phyloP scores from a whole-genome alignment of 2,113 vertebrate genomes.

The Electrona antarctica region DNA sequence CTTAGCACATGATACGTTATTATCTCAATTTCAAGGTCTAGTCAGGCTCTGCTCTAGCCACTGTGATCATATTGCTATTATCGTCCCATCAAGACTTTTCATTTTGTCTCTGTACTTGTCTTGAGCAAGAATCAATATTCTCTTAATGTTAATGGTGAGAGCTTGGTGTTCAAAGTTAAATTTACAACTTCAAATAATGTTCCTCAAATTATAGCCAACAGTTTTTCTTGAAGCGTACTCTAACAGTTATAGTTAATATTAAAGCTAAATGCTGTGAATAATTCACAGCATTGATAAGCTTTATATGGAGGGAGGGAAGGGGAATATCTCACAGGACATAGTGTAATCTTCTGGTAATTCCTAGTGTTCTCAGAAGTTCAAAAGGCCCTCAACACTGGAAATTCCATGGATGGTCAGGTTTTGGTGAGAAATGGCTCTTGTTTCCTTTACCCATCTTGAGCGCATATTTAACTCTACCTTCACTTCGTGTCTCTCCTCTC shows the following conservation, averaged over 20 bases:
- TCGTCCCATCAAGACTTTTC: too few relatives aligned
- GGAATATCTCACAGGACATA: background rate
- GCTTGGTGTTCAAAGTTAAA: background rate
- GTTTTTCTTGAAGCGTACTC: background rate
- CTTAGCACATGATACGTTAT: background rate
- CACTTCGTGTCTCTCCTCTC: slow-evolving; percentile 32
- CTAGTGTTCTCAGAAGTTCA: background rate
- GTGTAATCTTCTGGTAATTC: background rate
- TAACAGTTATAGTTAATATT: background rate
- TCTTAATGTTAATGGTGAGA: background rate
- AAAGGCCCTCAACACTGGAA: background rate
- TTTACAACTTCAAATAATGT: too few relatives aligned
- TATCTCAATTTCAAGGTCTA: background rate
- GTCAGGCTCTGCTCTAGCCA: background rate
- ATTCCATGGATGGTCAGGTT: too few relatives aligned
- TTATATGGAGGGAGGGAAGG: background rate
- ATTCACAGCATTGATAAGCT: background rate
- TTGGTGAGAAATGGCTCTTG: too few relatives aligned
- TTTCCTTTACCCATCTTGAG: background rate
- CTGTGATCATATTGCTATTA: background rate
- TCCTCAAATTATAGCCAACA: background rate
- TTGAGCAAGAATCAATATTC: background rate
- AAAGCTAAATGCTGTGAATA: background rate
- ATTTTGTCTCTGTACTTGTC: background rate
- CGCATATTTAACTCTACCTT: background rate